Evolutionary conservation across 2,797 vertebrate species (phyloP).

Genomic region (Picus viridis): DNA sequence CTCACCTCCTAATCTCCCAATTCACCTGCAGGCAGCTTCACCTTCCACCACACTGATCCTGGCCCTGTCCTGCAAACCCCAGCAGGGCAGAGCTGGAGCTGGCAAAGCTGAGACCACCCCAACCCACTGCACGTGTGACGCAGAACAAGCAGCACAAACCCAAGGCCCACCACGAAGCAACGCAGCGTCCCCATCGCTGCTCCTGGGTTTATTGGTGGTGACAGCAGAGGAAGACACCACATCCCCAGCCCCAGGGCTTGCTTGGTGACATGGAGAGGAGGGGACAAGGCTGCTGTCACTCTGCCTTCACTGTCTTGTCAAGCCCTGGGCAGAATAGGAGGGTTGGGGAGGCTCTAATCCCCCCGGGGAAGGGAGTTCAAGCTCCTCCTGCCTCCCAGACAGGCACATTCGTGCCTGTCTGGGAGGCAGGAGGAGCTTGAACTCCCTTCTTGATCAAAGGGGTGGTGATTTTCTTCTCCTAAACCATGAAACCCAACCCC

Average conservation of each 20-base stretch:
- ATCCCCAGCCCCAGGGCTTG: not conserved
- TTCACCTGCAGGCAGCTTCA: not conserved
- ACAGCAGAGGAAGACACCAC: not conserved
- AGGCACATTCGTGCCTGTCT: not conserved
- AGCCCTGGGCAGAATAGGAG: not conserved
- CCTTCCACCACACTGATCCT: not conserved
- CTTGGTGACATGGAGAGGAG: not conserved
- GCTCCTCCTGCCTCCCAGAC: not conserved
- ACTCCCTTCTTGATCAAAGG: accelerated
- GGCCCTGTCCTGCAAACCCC: not conserved
- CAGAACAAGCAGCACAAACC: not conserved
- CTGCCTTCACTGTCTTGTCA: not conserved
- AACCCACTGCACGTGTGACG: not conserved
- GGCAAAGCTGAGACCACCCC: not conserved
- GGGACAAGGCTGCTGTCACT: not conserved
- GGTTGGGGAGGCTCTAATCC: not conserved
- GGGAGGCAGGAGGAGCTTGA: not conserved
- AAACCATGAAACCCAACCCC: not conserved
- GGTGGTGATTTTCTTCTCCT: not conserved
- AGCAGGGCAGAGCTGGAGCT: accelerated
- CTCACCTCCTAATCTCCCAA: not conserved
- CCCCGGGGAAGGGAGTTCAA: not conserved
- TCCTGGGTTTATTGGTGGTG: not conserved
- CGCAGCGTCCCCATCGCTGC: accelerated
- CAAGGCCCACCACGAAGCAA: not conserved